A percentile compares a stretch with the other conserved stretches of the same genome.
phyloP scores from a whole-genome alignment of 1,140 invertebrate genomes.

The Sitophilus oryzae region DNA sequence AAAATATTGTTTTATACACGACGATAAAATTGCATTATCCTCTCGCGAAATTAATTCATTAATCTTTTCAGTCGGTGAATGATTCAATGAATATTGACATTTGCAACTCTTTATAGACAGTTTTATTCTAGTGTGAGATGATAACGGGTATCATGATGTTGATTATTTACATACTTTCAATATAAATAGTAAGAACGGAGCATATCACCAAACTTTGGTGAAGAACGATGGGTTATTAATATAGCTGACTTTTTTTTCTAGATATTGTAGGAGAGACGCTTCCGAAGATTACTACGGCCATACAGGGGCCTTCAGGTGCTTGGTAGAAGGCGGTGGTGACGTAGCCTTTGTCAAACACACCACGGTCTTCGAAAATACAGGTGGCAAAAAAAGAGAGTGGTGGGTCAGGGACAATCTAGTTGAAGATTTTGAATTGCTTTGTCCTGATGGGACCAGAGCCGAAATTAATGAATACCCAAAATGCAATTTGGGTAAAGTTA shows the following conservation, averaged over 20 bases:
- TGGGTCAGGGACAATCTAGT: conserved; percentile 90
- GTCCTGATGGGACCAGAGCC: conserved; percentile 82
- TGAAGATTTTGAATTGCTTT: conserved; percentile 90
- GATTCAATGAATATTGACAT: no score
- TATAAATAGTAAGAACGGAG: no score
- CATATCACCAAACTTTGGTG: no score
- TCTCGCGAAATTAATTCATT: no score
- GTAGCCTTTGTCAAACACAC: conserved; percentile 93
- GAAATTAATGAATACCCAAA: conserved; percentile 69
- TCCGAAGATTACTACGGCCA: conserved; percentile 85
- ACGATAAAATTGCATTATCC: no score
- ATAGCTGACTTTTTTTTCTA: conserved; percentile 32
- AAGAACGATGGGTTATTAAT: background rate
- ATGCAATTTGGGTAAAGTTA: conserved; percentile 88
- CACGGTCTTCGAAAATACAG: conserved; percentile 85
- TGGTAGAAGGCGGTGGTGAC: conserved; percentile 91
- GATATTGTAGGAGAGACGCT: conserved; percentile 77
- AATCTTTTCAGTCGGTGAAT: no score
- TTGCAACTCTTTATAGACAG: no score
- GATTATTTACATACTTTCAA: no score
- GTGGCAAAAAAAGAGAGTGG: conserved; percentile 80
- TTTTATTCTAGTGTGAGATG: no score
- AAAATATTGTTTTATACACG: no score
- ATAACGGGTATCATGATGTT: no score
- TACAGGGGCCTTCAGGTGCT: conserved; percentile 84